These are phyloP conservation scores for Liposcelis brunnea DNA, from an alignment of 2,888 invertebrate species.

Conservation along the genomic window DNA sequence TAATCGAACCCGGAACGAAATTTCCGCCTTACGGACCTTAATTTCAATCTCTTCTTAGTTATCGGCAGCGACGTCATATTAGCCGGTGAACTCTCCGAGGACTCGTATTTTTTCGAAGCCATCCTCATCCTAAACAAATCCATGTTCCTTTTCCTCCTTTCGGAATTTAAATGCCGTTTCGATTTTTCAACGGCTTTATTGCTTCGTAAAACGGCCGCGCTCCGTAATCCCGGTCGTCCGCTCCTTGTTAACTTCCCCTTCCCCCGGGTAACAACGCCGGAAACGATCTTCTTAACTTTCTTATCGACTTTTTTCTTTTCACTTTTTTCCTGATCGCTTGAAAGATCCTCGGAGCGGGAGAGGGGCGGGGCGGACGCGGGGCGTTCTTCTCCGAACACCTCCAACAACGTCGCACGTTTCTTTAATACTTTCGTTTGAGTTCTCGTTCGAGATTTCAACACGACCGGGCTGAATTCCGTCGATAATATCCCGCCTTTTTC, in stretches of 20 bases:
- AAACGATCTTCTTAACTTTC: constrained; percentile 8
- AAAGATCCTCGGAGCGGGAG: constrained; percentile 32
- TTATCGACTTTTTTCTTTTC: constrained; percentile 17
- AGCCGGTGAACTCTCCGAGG: background rate
- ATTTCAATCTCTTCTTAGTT: constrained; percentile 38
- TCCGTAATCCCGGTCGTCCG: constrained; percentile 23
- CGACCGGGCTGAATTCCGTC: constrained; percentile 47
- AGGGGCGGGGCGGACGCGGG: constrained; percentile 68
- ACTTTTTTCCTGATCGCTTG: constrained; percentile 24
- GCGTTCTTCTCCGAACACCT: constrained; percentile 64
- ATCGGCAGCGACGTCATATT: background rate
- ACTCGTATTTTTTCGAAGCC: constrained; percentile 10
- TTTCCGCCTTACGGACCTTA: constrained; percentile 51
- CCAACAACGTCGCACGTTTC: constrained; percentile 45
- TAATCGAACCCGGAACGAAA: constrained; percentile 71
- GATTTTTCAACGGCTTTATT: constrained; percentile 25
- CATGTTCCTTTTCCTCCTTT: constrained; percentile 20
- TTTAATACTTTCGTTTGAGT: constrained; percentile 55
- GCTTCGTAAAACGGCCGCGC: constrained; percentile 24
- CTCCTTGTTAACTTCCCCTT: constrained; percentile 6
- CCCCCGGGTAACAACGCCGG: constrained; percentile 8
- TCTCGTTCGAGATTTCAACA: constrained; percentile 54
- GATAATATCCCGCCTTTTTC: constrained; percentile 39
- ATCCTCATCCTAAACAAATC: constrained; percentile 21
- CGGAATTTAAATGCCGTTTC: constrained; percentile 22